Evolutionary conservation across 2,113 vertebrate species (phyloP), one percentile per base, ranked within the genome.

Genomic region (Bubo blakistoni): DNA sequence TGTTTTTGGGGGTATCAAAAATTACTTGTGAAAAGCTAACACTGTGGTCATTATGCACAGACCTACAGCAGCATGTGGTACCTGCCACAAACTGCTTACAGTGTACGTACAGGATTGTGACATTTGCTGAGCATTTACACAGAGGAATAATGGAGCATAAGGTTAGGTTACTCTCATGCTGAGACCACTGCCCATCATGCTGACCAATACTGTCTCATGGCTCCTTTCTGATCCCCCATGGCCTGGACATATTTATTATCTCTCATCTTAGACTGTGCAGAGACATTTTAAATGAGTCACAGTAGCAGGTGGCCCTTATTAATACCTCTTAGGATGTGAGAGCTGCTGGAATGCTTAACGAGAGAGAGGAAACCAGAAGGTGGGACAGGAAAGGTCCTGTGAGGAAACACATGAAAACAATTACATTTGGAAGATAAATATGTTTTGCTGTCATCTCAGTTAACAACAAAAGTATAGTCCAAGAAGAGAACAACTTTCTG

Each of bases 171-270:
- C 66, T 86, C 36, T 90, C 96, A 65, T 77, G 94, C 96, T 94
- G 94, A 89, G 93, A 91, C 78, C 87, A 66, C 74, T 95, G 93
- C 81, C 96, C 87, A 92, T 95, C 89, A 90, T 54, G 73, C 96
- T 94, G 93, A 88, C 91, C 96, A 94, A 1, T 66, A 62, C 49
- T 38, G 71, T 94, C 94, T 77, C 58, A 38, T 54, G 81, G 30
- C 38, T 95, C 57, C 55, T 81, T 76, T 79, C 57, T 92, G 81
- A 90, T 95, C 87, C 87, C 88, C 62, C 51, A 40, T 66, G 85
- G 90, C 81, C 71, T 93, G 81, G 74, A 97, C 46, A 88, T 91
- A 77, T 96, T 96, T 94, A 90, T 97, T 96, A 92, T 76, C 94
- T 92, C 73, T 89, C 63, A n/a, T 94, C 89, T 87, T 81, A 94